phyloP scores from a whole-genome alignment of 2,113 vertebrate species.

The Daphoenositta chrysoptera region DNA sequence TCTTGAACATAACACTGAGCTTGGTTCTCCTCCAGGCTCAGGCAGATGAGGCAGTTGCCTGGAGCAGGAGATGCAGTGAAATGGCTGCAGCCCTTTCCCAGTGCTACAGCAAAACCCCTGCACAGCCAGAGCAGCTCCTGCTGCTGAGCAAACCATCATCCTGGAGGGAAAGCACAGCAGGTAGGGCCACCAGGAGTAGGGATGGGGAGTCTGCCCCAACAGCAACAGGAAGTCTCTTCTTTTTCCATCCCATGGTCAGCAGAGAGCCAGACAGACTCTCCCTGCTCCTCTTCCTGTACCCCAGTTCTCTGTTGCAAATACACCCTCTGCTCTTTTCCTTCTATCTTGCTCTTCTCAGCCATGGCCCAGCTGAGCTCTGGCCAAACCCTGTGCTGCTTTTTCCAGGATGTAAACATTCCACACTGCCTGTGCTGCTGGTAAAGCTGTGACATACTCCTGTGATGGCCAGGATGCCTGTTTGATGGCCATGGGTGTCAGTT shows the following conservation, averaged over 20 bases:
- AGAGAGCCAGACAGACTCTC: neutral
- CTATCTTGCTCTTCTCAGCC: neutral
- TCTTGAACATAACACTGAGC: neutral
- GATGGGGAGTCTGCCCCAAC: neutral
- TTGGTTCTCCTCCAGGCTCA: neutral
- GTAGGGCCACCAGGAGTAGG: accelerated
- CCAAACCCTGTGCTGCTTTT: neutral
- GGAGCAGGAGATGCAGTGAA: neutral
- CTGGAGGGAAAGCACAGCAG: neutral
- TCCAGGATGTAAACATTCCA: neutral
- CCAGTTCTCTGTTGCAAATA: neutral
- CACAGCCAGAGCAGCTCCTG: neutral
- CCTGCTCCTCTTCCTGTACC: neutral
- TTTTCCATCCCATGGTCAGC: neutral
- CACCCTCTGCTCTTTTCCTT: neutral
- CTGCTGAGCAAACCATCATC: neutral
- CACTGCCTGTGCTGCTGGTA: neutral
- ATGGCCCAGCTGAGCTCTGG: neutral
- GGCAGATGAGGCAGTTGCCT: neutral
- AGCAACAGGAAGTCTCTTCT: neutral
- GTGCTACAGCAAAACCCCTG: neutral
- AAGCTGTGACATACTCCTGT: neutral
- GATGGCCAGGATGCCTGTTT: neutral
- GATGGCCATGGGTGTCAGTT: neutral
- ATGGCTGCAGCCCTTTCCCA: neutral